Percentiles rank a stretch among this genome's conserved stretches.
Conservation (phyloP, 2,113 vertebrate genomes). For the Neogobius melanostomus region DNA sequence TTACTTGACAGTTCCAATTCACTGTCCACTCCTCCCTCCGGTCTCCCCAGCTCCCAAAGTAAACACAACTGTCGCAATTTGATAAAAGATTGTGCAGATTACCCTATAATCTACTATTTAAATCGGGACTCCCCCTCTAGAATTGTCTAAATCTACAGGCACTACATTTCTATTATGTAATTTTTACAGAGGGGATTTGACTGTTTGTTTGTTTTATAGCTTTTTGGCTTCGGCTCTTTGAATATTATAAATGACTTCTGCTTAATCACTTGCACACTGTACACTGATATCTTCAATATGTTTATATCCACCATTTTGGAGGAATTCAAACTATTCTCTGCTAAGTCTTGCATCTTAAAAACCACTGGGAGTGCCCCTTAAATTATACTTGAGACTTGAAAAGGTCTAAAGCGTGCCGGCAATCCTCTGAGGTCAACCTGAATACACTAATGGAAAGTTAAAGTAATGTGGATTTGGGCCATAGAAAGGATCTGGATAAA, state of each 20-base stretch:
- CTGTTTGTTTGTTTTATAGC: not conserved
- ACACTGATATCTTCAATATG: not conserved
- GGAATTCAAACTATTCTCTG: slow-evolving; percentile 11
- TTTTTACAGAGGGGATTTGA: not conserved
- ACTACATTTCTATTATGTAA: not conserved
- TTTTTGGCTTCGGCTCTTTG: not conserved
- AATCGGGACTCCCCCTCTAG: slow-evolving; percentile 3
- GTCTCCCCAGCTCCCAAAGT: slow-evolving; percentile 51
- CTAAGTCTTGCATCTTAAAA: slow-evolving; percentile 41
- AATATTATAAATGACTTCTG: not conserved
- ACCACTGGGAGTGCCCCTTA: slow-evolving; percentile 25
- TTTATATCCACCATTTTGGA: not conserved
- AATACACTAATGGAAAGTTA: slow-evolving; percentile 6
- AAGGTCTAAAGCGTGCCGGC: slow-evolving; percentile 7
- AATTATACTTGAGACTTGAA: slow-evolving; percentile 37
- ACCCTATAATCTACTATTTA: slow-evolving; percentile 11
- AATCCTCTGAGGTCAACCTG: slow-evolving; percentile 23
- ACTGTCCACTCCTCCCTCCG: slow-evolving; percentile 11
- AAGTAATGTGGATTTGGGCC: not conserved
- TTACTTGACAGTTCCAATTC: slow-evolving; percentile 22
- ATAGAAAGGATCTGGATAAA: not conserved
- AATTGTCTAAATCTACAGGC: not conserved
- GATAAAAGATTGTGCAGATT: slow-evolving; percentile 23
- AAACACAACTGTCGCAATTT: slow-evolving; percentile 26
- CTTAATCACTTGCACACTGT: not conserved